phyloP scores from a whole-genome alignment of 2,113 vertebrate species.

The Ibidorhyncha struthersii region DNA sequence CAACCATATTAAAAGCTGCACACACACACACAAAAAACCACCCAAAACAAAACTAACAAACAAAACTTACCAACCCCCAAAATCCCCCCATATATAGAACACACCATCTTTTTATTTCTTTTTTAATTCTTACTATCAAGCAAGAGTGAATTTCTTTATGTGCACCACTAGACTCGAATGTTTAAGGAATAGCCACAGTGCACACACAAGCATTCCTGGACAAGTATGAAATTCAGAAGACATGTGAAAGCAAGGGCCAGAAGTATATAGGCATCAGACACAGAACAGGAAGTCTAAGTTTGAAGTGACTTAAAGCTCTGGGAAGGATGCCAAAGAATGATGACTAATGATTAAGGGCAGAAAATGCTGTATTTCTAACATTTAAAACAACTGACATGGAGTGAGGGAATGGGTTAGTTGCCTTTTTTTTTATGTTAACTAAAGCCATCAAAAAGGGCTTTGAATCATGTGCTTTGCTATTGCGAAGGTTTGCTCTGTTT shows the following conservation, averaged over 20 bases:
- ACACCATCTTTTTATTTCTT: background rate
- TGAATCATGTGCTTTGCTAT: background rate
- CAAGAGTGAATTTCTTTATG: background rate
- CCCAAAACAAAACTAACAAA: too few species aligned
- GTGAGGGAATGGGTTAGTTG: background rate
- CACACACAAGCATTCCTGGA: background rate
- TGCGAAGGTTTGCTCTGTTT: background rate
- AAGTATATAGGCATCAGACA: background rate
- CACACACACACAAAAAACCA: background rate
- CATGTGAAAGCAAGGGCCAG: background rate
- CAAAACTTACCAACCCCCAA: too few species aligned
- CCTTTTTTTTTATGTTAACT: background rate
- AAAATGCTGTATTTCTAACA: background rate
- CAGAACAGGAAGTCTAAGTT: background rate
- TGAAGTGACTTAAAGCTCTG: background rate
- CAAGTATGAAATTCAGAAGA: background rate
- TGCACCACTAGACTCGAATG: background rate
- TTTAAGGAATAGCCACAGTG: background rate
- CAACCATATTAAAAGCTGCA: background rate
- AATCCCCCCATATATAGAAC: background rate
- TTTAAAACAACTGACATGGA: background rate
- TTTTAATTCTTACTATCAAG: background rate
- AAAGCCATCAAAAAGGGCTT: background rate
- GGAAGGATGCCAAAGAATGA: background rate
- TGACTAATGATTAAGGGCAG: background rate